Conservation (phyloP, 1,140 invertebrate genomes). For the Prorops nasuta region DNA sequence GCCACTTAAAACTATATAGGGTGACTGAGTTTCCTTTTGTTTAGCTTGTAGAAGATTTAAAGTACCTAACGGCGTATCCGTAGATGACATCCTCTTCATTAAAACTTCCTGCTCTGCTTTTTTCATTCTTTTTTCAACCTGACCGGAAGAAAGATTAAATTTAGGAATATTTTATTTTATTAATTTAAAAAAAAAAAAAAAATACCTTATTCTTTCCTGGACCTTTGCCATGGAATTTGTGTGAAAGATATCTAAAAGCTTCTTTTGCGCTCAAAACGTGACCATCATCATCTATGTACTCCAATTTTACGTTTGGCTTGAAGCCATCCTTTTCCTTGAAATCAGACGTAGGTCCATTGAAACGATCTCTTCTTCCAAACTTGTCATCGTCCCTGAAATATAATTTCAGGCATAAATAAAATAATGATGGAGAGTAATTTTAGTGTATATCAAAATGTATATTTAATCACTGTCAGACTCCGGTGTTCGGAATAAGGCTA, state of each 20-base stretch:
- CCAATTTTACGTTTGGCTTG: constrained; percentile 93
- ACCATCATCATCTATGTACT: constrained; percentile 97
- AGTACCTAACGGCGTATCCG: constrained; percentile 94
- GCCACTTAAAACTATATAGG: constrained; percentile 93
- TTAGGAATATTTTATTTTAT: background rate
- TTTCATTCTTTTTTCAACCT: constrained; percentile 90
- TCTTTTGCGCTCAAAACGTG: constrained; percentile 89
- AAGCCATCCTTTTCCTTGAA: constrained; percentile 94
- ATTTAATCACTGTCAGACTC: too few relatives aligned
- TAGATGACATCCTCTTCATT: constrained; percentile 98
- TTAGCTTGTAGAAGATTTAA: constrained; percentile 92
- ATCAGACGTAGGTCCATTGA: constrained; percentile 82
- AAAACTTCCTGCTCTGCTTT: constrained; percentile 92
- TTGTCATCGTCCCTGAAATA: constrained; percentile 78
- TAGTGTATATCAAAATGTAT: too few relatives aligned
- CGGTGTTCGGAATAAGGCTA: too few relatives aligned
- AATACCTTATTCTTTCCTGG: constrained; percentile 94
- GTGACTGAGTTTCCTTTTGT: constrained; percentile 93
- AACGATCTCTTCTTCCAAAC: constrained; percentile 72
- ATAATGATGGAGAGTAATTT: too few relatives aligned
- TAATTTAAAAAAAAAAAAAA: constrained; percentile 2
- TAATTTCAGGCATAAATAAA: too few relatives aligned
- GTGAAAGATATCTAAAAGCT: constrained; percentile 92
- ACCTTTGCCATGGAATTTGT: constrained; percentile 99
- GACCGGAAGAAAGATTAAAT: background rate